Conservation (phyloP, 2,797 vertebrate genomes). For the Sylvia borin region DNA sequence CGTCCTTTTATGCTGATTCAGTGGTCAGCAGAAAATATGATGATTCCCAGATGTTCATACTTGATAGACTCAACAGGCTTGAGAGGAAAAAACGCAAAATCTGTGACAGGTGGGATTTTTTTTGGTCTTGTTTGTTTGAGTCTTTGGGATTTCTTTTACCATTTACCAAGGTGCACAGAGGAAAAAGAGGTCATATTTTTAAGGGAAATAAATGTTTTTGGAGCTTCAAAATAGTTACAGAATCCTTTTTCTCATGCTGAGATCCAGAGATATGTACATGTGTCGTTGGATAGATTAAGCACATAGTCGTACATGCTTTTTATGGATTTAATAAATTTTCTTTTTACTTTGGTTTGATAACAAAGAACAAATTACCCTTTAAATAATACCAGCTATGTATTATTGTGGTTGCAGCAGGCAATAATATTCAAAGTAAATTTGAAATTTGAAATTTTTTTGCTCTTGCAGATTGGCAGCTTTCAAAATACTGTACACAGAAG, state of each 20-base stretch:
- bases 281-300: not conserved
- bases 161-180: not conserved
- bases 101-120: not conserved
- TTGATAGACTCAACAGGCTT: slow-evolving; percentile 40
- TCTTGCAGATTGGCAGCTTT: not conserved
- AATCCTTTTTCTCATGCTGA: not conserved
- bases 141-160: not conserved
- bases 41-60: slow-evolving; percentile 64
- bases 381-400: not conserved
- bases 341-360: not conserved
- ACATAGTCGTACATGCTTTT: not conserved
- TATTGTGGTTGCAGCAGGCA: not conserved
- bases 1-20: slow-evolving; percentile 55
- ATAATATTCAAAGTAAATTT: not conserved
- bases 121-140: not conserved
- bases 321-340: not conserved
- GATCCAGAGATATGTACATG: not conserved
- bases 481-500: not conserved
- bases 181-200: not conserved
- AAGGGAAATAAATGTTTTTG: not conserved
- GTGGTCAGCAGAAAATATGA: slow-evolving; percentile 63
- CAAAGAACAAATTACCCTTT: not conserved
- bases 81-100: slow-evolving; percentile 27
- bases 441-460: not conserved
- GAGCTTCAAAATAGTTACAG: slow-evolving; percentile 4